These are phyloP conservation scores for Rhingia rostrata DNA, from an alignment of 2,888 invertebrate species.

Conservation along the genomic window DNA sequence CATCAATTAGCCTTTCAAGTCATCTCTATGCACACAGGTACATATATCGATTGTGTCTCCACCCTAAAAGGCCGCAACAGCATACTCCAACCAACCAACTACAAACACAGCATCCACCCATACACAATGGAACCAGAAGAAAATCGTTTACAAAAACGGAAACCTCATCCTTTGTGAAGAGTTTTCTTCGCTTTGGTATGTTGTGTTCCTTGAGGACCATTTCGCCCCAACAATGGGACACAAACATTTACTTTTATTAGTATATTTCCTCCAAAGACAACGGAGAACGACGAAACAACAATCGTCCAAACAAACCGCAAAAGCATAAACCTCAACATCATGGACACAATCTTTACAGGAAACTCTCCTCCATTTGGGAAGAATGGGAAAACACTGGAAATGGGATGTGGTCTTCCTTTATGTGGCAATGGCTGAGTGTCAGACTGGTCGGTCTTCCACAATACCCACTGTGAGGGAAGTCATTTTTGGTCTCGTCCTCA, in stretches of 20 bases:
- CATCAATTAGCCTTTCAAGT: too few relatives aligned
- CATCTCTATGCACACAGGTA: too few relatives aligned
- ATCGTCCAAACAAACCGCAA: conserved; percentile 52
- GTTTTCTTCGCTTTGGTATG: conserved; percentile 9
- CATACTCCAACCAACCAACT: conserved; percentile 6
- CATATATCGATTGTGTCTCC: too few relatives aligned
- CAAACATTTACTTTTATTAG: conserved; percentile 70
- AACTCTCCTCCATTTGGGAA: conserved; percentile 35
- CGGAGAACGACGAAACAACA: conserved; percentile 47
- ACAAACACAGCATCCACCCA: neutral
- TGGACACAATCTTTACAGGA: conserved; percentile 60
- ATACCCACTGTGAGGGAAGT: conserved; percentile 31
- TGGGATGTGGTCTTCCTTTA: conserved; percentile 51
- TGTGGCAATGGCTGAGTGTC: conserved; percentile 5
- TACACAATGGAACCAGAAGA: conserved; percentile 37
- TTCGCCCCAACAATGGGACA: conserved; percentile 50
- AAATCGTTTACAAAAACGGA: conserved; percentile 58
- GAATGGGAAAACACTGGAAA: conserved; percentile 49
- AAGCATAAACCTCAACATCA: conserved; percentile 54
- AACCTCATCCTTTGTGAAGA: conserved; percentile 26
- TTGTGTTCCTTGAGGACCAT: conserved; percentile 29
- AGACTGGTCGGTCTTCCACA: conserved; percentile 14
- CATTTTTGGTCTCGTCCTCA: conserved; percentile 48
- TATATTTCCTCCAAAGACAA: conserved; percentile 69
- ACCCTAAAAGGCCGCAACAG: neutral